Evolutionary conservation across 1,140 invertebrate species (phyloP).

Genomic region (Lutraria rhynchaena): DNA sequence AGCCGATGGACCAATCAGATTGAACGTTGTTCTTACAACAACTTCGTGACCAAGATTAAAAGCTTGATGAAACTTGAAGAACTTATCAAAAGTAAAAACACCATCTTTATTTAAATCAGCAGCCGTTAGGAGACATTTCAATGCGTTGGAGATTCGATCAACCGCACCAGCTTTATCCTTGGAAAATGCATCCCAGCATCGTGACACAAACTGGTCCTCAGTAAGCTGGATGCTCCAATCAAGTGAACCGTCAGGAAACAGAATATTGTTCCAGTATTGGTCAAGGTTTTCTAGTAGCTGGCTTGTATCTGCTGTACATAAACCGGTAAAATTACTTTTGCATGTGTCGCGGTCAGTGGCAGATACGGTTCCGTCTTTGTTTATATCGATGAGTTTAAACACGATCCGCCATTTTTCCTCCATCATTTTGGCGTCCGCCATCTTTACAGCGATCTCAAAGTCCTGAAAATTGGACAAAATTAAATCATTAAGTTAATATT

Average conservation of each 20-base stretch:
- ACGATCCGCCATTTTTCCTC: conserved; percentile 54
- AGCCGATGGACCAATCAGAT: conserved; percentile 42
- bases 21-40: conserved; percentile 50
- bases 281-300: conserved; percentile 14
- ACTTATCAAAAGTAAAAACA: conserved; percentile 52
- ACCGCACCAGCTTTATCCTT: conserved; percentile 19
- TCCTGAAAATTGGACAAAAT: no score
- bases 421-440: conserved; percentile 52
- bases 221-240: conserved; percentile 35
- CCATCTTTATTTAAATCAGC: conserved; percentile 30
- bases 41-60: conserved; percentile 48
- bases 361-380: conserved; percentile 43
- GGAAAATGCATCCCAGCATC: conserved; percentile 6
- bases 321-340: conserved; percentile 21
- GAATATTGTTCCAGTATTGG: conserved; percentile 38
- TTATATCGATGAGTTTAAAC: conserved; percentile 48
- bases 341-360: conserved; percentile 29
- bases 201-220: conserved; percentile 35
- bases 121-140: conserved; percentile 16
- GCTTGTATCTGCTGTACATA: conserved; percentile 4
- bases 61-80: conserved; percentile 51
- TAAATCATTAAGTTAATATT: no score
- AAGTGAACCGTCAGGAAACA: conserved; percentile 1
- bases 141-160: not conserved
- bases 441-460: not conserved